Evolutionary conservation across 2,113 vertebrate genomes (phyloP), one percentile per base, ranked within the genome.

Genomic region (Oreochromis aureus): DNA sequence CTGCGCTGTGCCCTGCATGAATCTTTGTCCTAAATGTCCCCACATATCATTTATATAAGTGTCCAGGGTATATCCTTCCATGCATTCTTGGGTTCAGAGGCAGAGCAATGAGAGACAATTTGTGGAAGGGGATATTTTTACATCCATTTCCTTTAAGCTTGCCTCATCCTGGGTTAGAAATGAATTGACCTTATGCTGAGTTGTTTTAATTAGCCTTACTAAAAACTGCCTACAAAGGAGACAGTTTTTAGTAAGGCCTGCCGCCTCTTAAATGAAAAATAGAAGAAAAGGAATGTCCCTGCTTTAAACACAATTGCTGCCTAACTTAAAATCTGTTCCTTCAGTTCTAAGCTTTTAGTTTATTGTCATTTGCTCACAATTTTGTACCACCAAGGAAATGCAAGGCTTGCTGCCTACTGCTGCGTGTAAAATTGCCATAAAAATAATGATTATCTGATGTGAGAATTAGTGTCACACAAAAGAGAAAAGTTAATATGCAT

Each of bases 41-140:
- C 48, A 54, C 13, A 39, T 13, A 15, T 19, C 18, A n/a, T 63
- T 63, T 80, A 83, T 51, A 82, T 58, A 22, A 79, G 82, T 84
- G 87, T 91, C 92, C 85, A 91, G 91, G 63, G 73, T 86, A 90
- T 86, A 91, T 91, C 92, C 89, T 91, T 88, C 87, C 87, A 93
- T 89, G 55, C 81, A 86, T 90, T 90, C 90, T 85, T 80, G 53
- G 53, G 87, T 69, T 92, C 66, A 87, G 30, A 80, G 22, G 55
- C 46, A 90, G 81, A 81, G 80, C 84, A 92, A 82, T 86, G 81
- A 48, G 51, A 79, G 41, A 96, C 95, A 96, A 95, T 95, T 86
- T 88, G 87, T 90, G 95, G 95, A 96, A 95, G 89, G 34, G 95
- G 92, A 92, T 92, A 95, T 93, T 95, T 95, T 83, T 79, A 58